phyloP scores from a whole-genome alignment of 2,113 vertebrate species.

The Podarcis muralis region DNA sequence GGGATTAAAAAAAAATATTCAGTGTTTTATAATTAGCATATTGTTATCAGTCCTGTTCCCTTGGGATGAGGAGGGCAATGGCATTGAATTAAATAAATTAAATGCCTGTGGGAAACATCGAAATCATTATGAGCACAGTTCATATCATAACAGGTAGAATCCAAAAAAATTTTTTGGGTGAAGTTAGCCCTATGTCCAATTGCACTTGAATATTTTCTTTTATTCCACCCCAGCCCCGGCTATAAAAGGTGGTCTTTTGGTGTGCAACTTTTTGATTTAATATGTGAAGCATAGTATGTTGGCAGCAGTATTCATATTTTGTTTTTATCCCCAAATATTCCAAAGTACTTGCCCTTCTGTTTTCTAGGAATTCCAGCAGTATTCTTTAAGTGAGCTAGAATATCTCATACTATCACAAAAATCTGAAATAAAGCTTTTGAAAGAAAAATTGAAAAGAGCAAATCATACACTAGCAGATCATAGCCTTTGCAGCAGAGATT shows the following conservation, averaged over 20 bases:
- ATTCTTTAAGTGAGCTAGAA: conserved; percentile 65
- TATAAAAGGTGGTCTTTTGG: neutral
- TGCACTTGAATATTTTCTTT: neutral
- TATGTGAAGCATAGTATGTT: neutral
- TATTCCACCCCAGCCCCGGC: too few relatives aligned
- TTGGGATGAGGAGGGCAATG: neutral
- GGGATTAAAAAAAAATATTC: neutral
- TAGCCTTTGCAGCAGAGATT: conserved; percentile 37
- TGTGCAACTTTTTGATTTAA: neutral
- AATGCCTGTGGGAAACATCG: neutral
- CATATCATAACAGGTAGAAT: neutral
- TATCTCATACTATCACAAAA: conserved; percentile 67
- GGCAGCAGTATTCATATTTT: neutral
- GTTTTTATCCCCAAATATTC: neutral
- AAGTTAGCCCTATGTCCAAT: neutral
- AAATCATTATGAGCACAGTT: neutral
- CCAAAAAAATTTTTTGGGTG: neutral
- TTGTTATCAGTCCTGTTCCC: neutral
- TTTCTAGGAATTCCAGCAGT: conserved; percentile 58
- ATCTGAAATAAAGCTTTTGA: conserved; percentile 74
- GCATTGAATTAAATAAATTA: neutral
- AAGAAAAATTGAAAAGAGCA: conserved; percentile 67
- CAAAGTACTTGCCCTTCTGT: neutral
- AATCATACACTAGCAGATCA: conserved; percentile 59
- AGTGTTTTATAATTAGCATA: neutral